Evolutionary conservation across 2,113 vertebrate genomes (phyloP).

Genomic region (Lathamus discolor): DNA sequence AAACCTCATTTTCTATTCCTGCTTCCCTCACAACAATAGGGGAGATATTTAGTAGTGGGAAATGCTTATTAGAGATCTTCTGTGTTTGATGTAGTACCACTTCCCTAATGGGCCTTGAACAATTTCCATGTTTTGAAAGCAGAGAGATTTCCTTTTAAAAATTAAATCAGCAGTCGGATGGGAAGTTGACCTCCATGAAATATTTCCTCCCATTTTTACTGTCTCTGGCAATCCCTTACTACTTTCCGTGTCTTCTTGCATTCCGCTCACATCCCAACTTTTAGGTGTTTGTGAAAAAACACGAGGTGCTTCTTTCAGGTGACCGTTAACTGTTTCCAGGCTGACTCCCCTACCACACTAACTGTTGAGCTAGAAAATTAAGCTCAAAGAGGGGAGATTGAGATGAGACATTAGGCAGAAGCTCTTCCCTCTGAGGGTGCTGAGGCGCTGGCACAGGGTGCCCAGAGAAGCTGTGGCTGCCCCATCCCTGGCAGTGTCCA

Average conservation of each 20-base stretch:
- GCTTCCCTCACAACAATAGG: neutral
- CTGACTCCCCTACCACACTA: neutral
- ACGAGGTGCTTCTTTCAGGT: neutral
- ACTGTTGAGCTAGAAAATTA: neutral
- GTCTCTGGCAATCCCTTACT: neutral
- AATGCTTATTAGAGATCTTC: conserved; percentile 1
- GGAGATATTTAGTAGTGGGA: neutral
- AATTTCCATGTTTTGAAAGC: conserved; percentile 57
- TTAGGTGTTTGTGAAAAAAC: neutral
- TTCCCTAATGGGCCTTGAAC: conserved; percentile 60
- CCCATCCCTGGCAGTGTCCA: neutral
- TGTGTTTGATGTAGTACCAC: conserved; percentile 46
- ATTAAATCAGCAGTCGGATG: neutral
- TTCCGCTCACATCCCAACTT: accelerated
- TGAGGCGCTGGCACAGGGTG: neutral
- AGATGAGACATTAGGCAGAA: neutral
- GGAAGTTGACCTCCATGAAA: conserved; percentile 39
- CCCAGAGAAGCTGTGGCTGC: too few relatives aligned
- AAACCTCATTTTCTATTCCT: conserved; percentile 12
- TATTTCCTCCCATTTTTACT: conserved; percentile 17
- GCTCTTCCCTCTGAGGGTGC: neutral
- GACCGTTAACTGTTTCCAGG: neutral
- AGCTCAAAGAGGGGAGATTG: neutral
- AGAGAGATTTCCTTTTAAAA: conserved; percentile 14
- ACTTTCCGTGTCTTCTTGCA: neutral